Evolutionary conservation across 2,797 vertebrate species (phyloP).

Genomic region (Petrocephalus sullivani): DNA sequence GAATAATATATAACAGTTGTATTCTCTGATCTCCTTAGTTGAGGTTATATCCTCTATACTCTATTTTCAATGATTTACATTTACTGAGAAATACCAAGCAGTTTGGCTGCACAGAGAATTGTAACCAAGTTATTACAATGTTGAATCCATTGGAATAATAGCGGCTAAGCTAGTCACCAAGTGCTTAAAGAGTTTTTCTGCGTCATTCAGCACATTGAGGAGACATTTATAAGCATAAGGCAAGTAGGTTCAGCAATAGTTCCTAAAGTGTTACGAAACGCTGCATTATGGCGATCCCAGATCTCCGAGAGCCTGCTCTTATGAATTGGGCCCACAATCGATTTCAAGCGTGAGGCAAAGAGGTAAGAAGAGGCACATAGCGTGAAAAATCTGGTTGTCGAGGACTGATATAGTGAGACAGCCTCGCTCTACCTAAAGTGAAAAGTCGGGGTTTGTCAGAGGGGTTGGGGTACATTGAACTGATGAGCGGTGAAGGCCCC

Average conservation of each 20-base stretch:
- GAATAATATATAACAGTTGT: not conserved
- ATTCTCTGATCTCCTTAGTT: not conserved
- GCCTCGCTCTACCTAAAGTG: slow-evolving; percentile 20
- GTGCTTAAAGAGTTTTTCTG: not conserved
- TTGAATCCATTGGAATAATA: not conserved
- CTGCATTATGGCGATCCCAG: not conserved
- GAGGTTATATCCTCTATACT: not conserved
- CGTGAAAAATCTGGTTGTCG: slow-evolving; percentile 13
- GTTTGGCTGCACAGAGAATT: not conserved
- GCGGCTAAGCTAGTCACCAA: not conserved
- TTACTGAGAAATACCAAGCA: not conserved
- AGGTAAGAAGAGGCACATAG: slow-evolving; percentile 22
- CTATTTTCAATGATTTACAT: not conserved
- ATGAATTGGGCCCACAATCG: slow-evolving; percentile 38
- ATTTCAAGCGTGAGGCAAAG: slow-evolving; percentile 38
- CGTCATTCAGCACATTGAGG: not conserved
- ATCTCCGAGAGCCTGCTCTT: slow-evolving; percentile 29
- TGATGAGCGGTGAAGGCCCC: not conserved
- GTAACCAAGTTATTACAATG: not conserved
- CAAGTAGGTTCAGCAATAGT: not conserved
- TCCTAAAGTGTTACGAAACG: not conserved
- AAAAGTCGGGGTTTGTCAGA: not conserved
- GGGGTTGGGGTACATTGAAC: not conserved
- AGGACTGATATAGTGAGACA: not conserved
- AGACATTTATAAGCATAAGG: not conserved